Evolutionary conservation across 1,140 invertebrate species (phyloP).

Genomic region (Hydropsyche tenuis): DNA sequence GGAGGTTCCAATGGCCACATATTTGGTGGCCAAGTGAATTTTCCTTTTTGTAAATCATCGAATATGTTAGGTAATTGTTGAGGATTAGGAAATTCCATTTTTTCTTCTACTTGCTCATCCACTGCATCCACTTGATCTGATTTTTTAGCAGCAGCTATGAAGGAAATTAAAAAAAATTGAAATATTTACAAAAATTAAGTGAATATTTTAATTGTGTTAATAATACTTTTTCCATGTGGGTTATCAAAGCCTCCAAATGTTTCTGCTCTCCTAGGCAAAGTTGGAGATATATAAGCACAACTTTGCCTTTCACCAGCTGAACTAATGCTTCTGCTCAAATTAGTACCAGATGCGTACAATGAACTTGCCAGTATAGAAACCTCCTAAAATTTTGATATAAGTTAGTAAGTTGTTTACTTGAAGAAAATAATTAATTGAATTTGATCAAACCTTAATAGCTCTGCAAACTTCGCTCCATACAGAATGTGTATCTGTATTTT

Average conservation of each 20-base stretch:
- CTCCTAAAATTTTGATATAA: slow-evolving; percentile 58
- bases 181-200: background rate
- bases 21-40: slow-evolving; percentile 46
- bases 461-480: slow-evolving; percentile 74
- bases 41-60: slow-evolving; percentile 37
- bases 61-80: background rate
- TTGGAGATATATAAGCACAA: slow-evolving; percentile 79
- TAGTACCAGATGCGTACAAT: slow-evolving; percentile 73
- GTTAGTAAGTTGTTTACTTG: background rate
- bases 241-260: slow-evolving; percentile 95
- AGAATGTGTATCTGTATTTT: slow-evolving; percentile 63
- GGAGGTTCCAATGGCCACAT: slow-evolving; percentile 44
- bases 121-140: slow-evolving; percentile 16
- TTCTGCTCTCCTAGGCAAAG: slow-evolving; percentile 88
- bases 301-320: slow-evolving; percentile 91
- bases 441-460: slow-evolving; percentile 67
- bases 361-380: slow-evolving; percentile 76
- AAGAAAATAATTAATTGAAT: slow-evolving; percentile 3
- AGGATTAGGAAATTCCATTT: background rate
- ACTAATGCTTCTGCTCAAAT: slow-evolving; percentile 86
- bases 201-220: background rate
- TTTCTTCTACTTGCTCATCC: background rate
- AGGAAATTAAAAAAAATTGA: slow-evolving; percentile 18
- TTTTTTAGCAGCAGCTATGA: slow-evolving; percentile 33
- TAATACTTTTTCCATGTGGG: slow-evolving; percentile 50